phyloP scores from a whole-genome alignment of 2,888 invertebrate genomes.

The Tyria jacobaeae region DNA sequence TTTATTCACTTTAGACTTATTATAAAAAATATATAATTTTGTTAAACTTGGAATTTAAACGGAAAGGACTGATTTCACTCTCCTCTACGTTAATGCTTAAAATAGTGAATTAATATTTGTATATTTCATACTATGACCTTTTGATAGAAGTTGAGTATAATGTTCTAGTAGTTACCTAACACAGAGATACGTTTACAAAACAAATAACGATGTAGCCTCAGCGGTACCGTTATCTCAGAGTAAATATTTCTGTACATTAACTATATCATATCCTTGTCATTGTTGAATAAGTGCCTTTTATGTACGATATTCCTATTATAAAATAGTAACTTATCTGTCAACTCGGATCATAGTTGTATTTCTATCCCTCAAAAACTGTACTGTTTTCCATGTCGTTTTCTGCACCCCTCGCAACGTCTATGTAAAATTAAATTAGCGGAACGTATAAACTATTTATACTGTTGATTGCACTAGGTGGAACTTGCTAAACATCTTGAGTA shows the following conservation, averaged over 20 bases:
- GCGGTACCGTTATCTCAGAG: not conserved
- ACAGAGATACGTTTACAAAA: not conserved
- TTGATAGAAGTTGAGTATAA: not conserved
- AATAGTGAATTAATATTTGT: not conserved
- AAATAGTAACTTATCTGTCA: not conserved
- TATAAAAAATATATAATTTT: too few species aligned
- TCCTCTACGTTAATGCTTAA: too few species aligned
- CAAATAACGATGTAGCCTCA: not conserved
- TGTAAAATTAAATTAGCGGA: too few species aligned
- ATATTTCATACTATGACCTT: not conserved
- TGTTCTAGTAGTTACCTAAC: not conserved
- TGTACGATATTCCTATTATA: not conserved
- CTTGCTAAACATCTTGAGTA: too few species aligned
- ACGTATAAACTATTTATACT: too few species aligned
- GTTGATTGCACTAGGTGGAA: too few species aligned
- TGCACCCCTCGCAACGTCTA: too few species aligned
- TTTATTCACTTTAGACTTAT: too few species aligned
- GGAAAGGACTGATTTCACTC: not conserved
- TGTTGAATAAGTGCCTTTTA: not conserved
- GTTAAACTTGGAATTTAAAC: too few species aligned
- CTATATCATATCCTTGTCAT: conserved; percentile 1
- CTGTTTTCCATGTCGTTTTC: not conserved
- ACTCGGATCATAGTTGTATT: too few species aligned
- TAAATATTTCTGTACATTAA: conserved; percentile 5
- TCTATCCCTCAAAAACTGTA: too few species aligned